Conservation (phyloP, 1,140 invertebrate species). For the Drosophila miranda region DNA sequence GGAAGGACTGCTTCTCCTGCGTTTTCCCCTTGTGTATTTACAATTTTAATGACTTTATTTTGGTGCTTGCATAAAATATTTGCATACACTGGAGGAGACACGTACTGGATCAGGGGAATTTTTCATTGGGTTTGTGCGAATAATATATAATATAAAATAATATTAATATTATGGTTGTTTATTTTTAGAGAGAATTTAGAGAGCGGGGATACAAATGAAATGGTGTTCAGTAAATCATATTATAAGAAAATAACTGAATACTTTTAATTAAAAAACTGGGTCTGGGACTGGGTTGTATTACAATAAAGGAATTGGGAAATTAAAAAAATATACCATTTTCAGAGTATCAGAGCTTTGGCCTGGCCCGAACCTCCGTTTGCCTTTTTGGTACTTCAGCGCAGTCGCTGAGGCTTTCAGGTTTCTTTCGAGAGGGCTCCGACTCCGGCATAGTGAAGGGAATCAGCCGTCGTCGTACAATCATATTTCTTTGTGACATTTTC, state of each 20-base stretch:
- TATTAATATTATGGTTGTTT: too few relatives aligned
- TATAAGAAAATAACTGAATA: too few relatives aligned
- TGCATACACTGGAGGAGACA: constrained; percentile 38
- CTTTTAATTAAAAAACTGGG: too few relatives aligned
- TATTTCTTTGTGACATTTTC: constrained; percentile 75
- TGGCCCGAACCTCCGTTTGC: neutral
- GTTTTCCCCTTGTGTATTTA: constrained; percentile 51
- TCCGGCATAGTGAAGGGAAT: constrained; percentile 18
- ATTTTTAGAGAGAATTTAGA: too few relatives aligned
- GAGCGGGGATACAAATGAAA: too few relatives aligned
- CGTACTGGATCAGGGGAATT: too few relatives aligned
- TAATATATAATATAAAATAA: too few relatives aligned
- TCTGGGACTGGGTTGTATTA: too few relatives aligned
- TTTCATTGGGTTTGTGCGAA: neutral
- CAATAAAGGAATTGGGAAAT: too few relatives aligned
- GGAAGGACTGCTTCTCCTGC: constrained; percentile 3
- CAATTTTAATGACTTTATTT: constrained; percentile 80
- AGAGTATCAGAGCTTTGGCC: constrained; percentile 15
- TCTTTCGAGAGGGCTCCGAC: constrained; percentile 10
- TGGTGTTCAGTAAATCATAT: too few relatives aligned
- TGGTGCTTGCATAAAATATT: constrained; percentile 54
- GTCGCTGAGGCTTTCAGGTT: constrained; percentile 24
- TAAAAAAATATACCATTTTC: neutral
- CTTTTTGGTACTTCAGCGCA: constrained; percentile 23
- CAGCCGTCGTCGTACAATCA: constrained; percentile 29